Evolutionary conservation across 2,113 vertebrate genomes (phyloP).

Genomic region (Cryptotis parvus): DNA sequence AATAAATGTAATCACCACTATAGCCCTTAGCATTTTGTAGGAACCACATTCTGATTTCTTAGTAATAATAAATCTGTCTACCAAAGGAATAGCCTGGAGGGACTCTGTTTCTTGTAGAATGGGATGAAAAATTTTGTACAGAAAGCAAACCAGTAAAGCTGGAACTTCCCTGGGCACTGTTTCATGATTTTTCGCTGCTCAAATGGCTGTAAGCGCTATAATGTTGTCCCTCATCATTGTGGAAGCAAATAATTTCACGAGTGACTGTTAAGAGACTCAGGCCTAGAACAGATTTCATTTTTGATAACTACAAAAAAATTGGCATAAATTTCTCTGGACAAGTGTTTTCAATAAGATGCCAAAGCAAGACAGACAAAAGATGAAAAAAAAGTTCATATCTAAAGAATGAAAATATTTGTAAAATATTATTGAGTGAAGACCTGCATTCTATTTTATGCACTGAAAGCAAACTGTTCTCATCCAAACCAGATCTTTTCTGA

Average conservation of each 20-base stretch:
- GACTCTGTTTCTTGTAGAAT: conserved; percentile 44
- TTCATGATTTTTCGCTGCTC: not conserved
- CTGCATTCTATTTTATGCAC: conserved; percentile 30
- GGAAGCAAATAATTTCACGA: conserved; percentile 43
- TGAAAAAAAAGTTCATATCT: not conserved
- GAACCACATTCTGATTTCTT: conserved; percentile 40
- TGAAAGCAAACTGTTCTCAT: conserved; percentile 44
- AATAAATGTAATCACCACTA: conserved; percentile 49
- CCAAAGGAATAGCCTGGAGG: conserved; percentile 14
- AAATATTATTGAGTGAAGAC: not conserved
- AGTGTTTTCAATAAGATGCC: not conserved
- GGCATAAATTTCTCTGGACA: not conserved
- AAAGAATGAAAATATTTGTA: conserved; percentile 25
- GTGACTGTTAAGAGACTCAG: not conserved
- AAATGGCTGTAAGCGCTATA: not conserved
- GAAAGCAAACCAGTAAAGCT: conserved; percentile 26
- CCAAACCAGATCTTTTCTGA: conserved; percentile 28
- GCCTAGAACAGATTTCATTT: too few relatives aligned
- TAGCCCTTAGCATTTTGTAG: not conserved
- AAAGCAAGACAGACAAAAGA: not conserved
- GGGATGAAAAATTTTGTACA: conserved; percentile 38
- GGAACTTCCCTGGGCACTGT: not conserved
- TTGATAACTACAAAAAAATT: not conserved
- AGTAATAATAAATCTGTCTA: conserved; percentile 42
- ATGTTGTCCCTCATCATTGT: not conserved